Percentiles rank a stretch among this genome's conserved stretches.
These are phyloP conservation scores for Thaumetopoea pityocampa DNA, from an alignment of 1,140 invertebrate genomes.

Conservation along the genomic window DNA sequence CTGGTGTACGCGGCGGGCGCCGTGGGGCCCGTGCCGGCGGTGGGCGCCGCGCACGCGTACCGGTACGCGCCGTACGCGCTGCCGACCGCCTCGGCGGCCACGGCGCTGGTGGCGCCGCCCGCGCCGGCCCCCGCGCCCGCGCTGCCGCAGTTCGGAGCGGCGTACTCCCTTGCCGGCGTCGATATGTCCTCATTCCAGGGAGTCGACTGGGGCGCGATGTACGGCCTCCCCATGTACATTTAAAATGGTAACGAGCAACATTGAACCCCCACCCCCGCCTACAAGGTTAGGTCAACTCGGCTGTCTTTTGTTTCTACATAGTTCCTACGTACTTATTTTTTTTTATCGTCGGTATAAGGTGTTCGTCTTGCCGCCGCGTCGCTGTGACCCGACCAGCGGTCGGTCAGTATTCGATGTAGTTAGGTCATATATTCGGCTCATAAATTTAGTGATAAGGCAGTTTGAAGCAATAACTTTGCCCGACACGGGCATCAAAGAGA, in stretches of 20 bases:
- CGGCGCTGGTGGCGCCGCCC: constrained; percentile 72
- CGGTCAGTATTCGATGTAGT: constrained; percentile 42
- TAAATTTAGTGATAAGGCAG: constrained; percentile 40
- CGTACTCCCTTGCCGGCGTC: constrained; percentile 90
- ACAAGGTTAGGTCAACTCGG: constrained; percentile 22
- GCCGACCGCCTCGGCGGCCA: constrained; percentile 69
- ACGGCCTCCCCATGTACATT: constrained; percentile 93
- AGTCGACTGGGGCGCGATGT: constrained; percentile 92
- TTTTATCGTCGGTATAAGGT: constrained; percentile 28
- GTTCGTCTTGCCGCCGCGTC: constrained; percentile 37
- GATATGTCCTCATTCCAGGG: constrained; percentile 94
- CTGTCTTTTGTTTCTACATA: constrained; percentile 42
- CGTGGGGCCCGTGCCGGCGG: constrained; percentile 59
- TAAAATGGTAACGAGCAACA: constrained; percentile 65
- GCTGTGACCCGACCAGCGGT: constrained; percentile 17
- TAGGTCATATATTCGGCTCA: constrained; percentile 31
- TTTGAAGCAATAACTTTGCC: constrained; percentile 37
- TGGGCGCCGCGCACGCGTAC: constrained; percentile 77
- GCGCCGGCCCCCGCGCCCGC: constrained; percentile 77
- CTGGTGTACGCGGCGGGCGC: constrained; percentile 61
- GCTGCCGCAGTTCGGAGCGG: constrained; percentile 82
- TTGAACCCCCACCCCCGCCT: constrained; percentile 30
- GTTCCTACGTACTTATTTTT: constrained; percentile 50
- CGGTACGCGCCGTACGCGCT: constrained; percentile 80
- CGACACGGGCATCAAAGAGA: constrained; percentile 40